Conservation (phyloP, 2,113 vertebrate species). For the Pitta sordida region DNA sequence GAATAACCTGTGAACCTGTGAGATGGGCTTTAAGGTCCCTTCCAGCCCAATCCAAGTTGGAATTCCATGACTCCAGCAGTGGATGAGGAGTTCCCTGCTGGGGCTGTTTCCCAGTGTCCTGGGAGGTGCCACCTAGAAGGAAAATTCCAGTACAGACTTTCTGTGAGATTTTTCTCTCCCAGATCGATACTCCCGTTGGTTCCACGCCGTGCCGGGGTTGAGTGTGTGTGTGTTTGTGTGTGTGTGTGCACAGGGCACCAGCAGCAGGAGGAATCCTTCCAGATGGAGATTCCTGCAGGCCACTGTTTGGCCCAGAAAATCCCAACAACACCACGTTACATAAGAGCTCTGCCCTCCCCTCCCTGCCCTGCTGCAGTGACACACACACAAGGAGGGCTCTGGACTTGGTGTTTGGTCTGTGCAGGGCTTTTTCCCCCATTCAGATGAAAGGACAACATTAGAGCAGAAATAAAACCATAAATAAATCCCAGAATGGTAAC, state of each 20-base stretch:
- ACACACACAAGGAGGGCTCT: background rate
- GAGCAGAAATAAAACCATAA: background rate
- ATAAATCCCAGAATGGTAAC: background rate
- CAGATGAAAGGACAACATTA: background rate
- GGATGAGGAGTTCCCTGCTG: rapidly evolving
- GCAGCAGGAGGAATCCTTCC: background rate
- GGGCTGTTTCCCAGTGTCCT: background rate
- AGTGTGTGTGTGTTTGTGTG: no score
- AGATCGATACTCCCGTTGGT: background rate
- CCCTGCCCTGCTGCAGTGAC: background rate
- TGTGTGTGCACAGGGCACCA: no score
- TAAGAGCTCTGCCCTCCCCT: background rate
- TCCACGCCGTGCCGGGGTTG: rapidly evolving
- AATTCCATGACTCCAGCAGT: rapidly evolving
- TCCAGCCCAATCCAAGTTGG: rapidly evolving
- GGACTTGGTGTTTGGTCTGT: background rate
- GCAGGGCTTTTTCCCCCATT: background rate
- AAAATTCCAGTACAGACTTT: background rate
- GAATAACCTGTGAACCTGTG: no score
- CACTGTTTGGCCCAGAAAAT: background rate
- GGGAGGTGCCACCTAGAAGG: background rate
- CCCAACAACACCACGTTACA: background rate
- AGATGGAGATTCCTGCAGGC: conserved; percentile 4
- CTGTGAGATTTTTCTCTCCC: background rate
- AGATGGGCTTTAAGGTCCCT: background rate